phyloP scores from a whole-genome alignment of 2,888 invertebrate genomes.

The Mythimna vitellina region DNA sequence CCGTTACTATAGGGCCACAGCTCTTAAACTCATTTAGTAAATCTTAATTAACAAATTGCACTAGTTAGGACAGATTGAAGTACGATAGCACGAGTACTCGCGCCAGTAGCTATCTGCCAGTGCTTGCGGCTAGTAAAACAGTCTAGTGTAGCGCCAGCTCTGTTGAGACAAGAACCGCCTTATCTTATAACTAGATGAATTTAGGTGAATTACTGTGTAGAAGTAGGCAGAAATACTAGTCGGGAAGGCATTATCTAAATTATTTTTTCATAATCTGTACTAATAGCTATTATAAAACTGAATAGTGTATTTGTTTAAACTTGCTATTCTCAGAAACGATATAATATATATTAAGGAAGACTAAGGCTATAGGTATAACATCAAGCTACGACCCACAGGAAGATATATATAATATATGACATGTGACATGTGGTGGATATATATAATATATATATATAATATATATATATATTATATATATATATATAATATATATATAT shows the following conservation, averaged over 20 bases:
- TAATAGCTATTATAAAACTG: too few relatives aligned
- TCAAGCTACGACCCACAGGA: too few relatives aligned
- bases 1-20: background rate
- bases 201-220: conserved; percentile 10
- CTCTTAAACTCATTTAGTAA: conserved; percentile 2
- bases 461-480: too few relatives aligned
- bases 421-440: too few relatives aligned
- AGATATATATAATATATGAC: too few relatives aligned
- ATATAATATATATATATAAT: too few relatives aligned
- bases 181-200: conserved; percentile 51
- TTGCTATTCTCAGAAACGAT: too few relatives aligned
- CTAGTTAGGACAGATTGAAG: conserved; percentile 32
- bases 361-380: too few relatives aligned
- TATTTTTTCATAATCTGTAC: background rate
- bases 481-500: too few relatives aligned
- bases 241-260: too few relatives aligned
- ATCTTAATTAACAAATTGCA: conserved; percentile 39
- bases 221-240: conserved; percentile 9
- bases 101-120: conserved; percentile 28
- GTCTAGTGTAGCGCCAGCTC: conserved; percentile 24
- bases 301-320: too few relatives aligned
- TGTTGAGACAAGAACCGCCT: conserved; percentile 53
- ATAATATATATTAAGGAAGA: too few relatives aligned
- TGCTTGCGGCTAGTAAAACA: conserved; percentile 38
- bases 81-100: conserved; percentile 26